Evolutionary conservation across 2,113 vertebrate species (phyloP).

Genomic region (Odocoileus hemionus): DNA sequence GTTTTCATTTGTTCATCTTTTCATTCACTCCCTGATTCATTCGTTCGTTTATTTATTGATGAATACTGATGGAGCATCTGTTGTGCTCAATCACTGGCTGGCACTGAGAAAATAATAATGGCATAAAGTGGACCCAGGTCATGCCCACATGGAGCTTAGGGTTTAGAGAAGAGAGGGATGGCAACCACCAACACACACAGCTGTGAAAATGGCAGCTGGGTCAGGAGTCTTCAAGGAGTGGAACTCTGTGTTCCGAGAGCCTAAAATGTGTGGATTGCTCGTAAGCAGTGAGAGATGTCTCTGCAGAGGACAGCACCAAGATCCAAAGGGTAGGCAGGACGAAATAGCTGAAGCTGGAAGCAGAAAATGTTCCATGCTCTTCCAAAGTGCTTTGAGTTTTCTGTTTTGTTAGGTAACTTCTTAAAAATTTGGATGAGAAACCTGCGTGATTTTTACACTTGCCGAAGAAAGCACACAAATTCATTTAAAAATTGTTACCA

Average conservation of each 20-base stretch:
- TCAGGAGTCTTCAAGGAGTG: neutral
- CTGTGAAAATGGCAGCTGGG: neutral
- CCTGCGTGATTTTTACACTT: neutral
- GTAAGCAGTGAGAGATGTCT: neutral
- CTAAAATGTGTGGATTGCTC: neutral
- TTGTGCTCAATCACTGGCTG: neutral
- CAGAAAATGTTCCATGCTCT: neutral
- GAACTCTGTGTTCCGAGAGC: neutral
- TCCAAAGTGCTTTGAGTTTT: neutral
- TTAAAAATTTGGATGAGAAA: neutral
- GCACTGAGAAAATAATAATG: neutral
- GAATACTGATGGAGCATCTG: neutral
- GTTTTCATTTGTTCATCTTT: neutral
- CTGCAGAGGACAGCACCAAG: neutral
- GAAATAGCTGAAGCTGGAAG: neutral
- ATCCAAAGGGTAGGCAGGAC: neutral
- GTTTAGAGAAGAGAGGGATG: neutral
- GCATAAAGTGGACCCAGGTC: neutral
- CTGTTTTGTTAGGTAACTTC: neutral
- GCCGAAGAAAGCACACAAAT: neutral
- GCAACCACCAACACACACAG: neutral
- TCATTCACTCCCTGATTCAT: neutral
- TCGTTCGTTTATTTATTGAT: neutral
- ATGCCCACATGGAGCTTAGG: neutral
- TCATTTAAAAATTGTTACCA: neutral